Percentiles rank a stretch among this genome's conserved stretches.
These are phyloP conservation scores for Axis porcinus DNA, from an alignment of 2,113 vertebrate species.

Conservation along the genomic window DNA sequence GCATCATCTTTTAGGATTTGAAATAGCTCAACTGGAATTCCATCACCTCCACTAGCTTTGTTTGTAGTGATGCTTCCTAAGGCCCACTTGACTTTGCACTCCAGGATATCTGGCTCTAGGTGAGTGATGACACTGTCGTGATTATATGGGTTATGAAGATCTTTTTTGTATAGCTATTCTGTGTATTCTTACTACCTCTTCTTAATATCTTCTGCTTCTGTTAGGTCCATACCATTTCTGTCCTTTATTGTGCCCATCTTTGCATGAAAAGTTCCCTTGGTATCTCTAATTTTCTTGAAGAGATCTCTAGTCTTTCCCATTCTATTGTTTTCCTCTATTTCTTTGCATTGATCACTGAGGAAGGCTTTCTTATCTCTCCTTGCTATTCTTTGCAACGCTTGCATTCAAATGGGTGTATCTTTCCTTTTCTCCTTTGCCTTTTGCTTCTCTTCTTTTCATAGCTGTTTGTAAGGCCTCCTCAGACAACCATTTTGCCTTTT, in stretches of 20 bases:
- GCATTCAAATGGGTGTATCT: not conserved
- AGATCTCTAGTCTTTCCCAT: not conserved
- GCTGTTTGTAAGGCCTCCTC: not conserved
- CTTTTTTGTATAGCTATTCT: not conserved
- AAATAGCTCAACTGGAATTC: not conserved
- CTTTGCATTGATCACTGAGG: fast-evolving
- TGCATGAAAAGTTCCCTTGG: not conserved
- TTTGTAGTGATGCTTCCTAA: not conserved
- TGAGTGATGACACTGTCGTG: not conserved
- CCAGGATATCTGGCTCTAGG: not conserved
- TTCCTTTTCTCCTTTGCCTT: not conserved
- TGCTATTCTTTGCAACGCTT: not conserved
- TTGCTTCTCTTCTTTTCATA: not conserved
- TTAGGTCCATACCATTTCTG: not conserved
- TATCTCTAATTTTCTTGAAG: not conserved
- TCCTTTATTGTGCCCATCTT: not conserved
- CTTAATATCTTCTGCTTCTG: not conserved
- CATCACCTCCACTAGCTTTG: not conserved
- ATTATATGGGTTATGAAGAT: not conserved
- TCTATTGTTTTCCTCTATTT: not conserved
- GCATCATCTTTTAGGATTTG: not conserved
- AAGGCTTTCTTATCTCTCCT: not conserved
- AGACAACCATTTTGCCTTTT: not conserved
- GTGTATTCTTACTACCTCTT: not conserved
- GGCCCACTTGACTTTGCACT: not conserved